phyloP scores from a whole-genome alignment of 2,113 vertebrate species.

The Etheostoma spectabile region DNA sequence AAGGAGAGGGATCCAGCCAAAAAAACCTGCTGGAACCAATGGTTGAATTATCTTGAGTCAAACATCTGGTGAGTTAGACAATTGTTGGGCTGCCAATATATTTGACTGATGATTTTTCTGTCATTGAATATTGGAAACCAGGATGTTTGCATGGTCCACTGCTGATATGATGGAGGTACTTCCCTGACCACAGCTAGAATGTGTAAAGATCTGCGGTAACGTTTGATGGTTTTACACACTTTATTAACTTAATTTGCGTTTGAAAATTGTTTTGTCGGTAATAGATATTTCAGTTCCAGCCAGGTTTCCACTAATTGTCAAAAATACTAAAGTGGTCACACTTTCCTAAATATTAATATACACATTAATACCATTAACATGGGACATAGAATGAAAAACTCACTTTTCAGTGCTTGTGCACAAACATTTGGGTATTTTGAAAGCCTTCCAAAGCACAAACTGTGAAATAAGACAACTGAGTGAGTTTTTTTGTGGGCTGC shows the following conservation, averaged over 20 bases:
- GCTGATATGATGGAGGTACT: slow-evolving; percentile 11
- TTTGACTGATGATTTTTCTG: slow-evolving; percentile 9
- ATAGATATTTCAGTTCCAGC: neutral
- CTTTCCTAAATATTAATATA: neutral
- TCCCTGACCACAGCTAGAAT: neutral
- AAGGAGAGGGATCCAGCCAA: slow-evolving; percentile 17
- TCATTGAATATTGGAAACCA: neutral
- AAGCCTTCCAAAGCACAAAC: too few relatives aligned
- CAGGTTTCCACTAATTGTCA: neutral
- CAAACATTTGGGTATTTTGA: too few relatives aligned
- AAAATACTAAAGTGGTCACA: neutral
- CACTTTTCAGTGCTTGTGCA: too few relatives aligned
- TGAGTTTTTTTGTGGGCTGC: too few relatives aligned
- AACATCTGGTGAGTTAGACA: slow-evolving; percentile 41
- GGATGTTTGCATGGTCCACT: neutral
- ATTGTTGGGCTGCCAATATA: slow-evolving; percentile 22
- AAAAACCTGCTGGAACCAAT: slow-evolving; percentile 36
- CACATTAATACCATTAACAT: neutral
- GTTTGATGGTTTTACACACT: neutral
- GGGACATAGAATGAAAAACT: too few relatives aligned
- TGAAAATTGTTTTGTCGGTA: neutral
- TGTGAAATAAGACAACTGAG: too few relatives aligned
- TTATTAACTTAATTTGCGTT: neutral
- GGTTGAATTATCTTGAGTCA: slow-evolving; percentile 38
- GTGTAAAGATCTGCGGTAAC: neutral